These are phyloP conservation scores for Phenganax marumi DNA, from an alignment of 92 coral and sea anemone species.

Conservation along the genomic window DNA sequence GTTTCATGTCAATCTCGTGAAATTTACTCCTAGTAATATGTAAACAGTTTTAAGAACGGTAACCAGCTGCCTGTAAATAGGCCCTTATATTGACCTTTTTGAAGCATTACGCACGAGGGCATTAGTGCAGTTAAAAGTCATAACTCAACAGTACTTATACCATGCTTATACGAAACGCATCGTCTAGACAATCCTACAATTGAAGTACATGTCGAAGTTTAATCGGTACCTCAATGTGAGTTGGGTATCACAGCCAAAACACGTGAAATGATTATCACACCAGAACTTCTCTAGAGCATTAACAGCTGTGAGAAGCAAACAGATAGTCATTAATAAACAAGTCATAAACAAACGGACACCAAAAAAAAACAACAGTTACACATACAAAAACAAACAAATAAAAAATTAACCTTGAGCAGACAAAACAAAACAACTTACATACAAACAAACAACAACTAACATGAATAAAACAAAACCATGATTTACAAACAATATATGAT, in stretches of 20 bases:
- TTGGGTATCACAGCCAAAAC: constrained; percentile 86
- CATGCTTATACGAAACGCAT: too few relatives aligned
- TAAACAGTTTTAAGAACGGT: not conserved
- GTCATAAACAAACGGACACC: not conserved
- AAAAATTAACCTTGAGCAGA: not conserved
- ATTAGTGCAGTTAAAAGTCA: not conserved
- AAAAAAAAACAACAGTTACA: not conserved
- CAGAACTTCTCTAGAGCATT: constrained; percentile 96
- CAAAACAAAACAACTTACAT: not conserved
- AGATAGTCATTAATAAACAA: not conserved
- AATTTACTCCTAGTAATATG: constrained; percentile 79
- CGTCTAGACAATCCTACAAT: not conserved
- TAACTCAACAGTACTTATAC: too few relatives aligned
- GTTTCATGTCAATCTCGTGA: constrained; percentile 98
- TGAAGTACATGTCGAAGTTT: not conserved
- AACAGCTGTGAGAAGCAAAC: constrained; percentile 66
- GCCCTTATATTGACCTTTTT: not conserved
- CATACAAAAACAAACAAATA: not conserved
- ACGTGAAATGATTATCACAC: constrained; percentile 95
- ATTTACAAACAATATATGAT: too few relatives aligned
- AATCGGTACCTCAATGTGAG: constrained; percentile 75
- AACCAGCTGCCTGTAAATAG: not conserved
- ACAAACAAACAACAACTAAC: too few relatives aligned
- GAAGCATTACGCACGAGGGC: too few relatives aligned
- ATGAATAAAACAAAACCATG: too few relatives aligned